A percentile compares a stretch with the other conserved stretches of the same genome.
Evolutionary conservation across 2,113 vertebrate species (phyloP).

Genomic region (Microtus ochrogaster): DNA sequence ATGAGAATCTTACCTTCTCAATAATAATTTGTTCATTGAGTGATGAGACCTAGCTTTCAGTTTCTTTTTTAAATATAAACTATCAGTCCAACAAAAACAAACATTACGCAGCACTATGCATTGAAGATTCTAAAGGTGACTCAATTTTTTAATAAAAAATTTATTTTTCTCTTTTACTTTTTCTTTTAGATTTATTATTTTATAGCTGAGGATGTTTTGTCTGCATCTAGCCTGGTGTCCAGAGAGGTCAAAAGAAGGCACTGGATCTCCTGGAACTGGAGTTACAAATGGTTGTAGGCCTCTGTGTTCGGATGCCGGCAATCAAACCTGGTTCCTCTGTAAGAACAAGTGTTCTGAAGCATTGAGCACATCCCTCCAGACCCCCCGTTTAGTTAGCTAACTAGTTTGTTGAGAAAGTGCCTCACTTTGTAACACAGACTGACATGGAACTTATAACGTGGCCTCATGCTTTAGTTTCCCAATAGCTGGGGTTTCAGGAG

Average conservation of each 20-base stretch:
- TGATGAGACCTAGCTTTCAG: not conserved
- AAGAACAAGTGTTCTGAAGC: not conserved
- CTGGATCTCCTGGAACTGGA: not conserved
- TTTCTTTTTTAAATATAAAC: slow-evolving; percentile 26
- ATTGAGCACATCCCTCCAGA: not conserved
- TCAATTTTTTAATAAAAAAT: slow-evolving; percentile 8
- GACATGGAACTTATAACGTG: not conserved
- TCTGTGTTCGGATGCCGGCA: no score
- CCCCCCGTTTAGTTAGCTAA: no score
- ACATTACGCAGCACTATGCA: not conserved
- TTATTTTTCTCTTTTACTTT: not conserved
- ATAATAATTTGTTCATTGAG: not conserved
- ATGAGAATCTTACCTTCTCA: not conserved
- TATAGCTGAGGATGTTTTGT: no score
- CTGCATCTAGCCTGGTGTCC: not conserved
- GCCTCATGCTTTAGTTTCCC: not conserved
- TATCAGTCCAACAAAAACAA: slow-evolving; percentile 37
- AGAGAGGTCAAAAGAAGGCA: not conserved
- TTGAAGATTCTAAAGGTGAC: not conserved
- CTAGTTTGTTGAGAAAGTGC: not conserved
- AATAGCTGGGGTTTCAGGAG: not conserved
- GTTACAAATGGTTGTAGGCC: not conserved
- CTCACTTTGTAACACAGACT: not conserved
- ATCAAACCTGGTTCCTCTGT: not conserved
- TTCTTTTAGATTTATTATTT: not conserved